phyloP scores from a whole-genome alignment of 2,888 invertebrate genomes.

The Eupithecia exiguata region DNA sequence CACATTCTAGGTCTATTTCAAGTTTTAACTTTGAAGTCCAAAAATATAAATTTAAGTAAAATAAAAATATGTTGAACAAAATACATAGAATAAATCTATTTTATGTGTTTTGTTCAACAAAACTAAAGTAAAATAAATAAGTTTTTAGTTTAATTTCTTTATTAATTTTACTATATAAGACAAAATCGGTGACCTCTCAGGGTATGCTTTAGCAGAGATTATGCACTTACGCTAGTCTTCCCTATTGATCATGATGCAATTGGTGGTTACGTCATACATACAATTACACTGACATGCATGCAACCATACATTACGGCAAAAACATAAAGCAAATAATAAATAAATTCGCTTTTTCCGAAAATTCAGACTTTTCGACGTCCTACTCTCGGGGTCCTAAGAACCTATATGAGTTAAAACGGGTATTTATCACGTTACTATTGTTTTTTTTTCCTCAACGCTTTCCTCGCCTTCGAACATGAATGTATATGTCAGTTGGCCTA shows the following conservation, averaged over 20 bases:
- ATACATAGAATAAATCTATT: background rate
- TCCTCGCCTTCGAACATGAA: background rate
- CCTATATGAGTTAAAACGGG: no score
- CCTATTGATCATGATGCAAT: background rate
- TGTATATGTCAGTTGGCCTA: background rate
- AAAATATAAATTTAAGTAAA: background rate
- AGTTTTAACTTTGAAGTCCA: background rate
- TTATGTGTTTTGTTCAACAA: no score
- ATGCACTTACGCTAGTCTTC: background rate
- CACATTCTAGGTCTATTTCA: background rate
- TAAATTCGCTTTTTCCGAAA: background rate
- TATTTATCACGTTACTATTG: no score
- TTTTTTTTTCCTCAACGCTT: background rate
- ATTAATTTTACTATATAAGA: background rate
- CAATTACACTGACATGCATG: background rate
- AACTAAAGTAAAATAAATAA: no score
- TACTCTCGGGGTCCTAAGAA: background rate
- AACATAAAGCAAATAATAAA: background rate
- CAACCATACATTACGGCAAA: background rate
- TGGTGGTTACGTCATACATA: background rate
- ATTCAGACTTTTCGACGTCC: background rate
- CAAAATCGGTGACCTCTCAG: background rate
- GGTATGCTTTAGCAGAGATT: background rate
- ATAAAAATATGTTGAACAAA: background rate
- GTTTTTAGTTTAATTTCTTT: no score